phyloP scores from a whole-genome alignment of 1,140 invertebrate species.

The Brachionus sp. region DNA sequence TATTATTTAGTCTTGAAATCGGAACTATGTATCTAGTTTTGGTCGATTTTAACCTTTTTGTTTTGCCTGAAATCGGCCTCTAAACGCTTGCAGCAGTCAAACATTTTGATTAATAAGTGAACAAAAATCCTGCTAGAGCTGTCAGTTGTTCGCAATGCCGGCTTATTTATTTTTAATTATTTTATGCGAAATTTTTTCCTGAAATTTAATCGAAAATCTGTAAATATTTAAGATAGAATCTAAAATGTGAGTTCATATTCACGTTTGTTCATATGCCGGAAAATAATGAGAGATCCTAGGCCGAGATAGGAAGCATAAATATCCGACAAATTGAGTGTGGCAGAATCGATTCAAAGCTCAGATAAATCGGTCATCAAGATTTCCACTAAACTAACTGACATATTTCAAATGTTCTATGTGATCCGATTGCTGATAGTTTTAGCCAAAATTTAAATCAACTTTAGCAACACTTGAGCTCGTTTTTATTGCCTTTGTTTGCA shows the following conservation, averaged over 20 bases:
- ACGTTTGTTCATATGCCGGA: slow-evolving; percentile 37
- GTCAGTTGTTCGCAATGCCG: background rate
- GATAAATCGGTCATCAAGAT: slow-evolving; percentile 7
- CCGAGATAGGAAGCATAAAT: slow-evolving; percentile 15
- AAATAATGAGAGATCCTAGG: background rate
- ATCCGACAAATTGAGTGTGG: slow-evolving; percentile 15
- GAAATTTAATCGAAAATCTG: slow-evolving; percentile 17
- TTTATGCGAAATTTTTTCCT: slow-evolving; percentile 20
- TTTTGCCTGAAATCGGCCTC: background rate
- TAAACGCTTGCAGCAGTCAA: background rate
- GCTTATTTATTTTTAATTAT: slow-evolving; percentile 39
- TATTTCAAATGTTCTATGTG: background rate
- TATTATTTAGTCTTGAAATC: background rate
- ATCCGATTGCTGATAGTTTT: background rate
- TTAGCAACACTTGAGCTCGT: background rate
- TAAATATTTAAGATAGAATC: slow-evolving; percentile 21
- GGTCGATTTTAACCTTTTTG: background rate
- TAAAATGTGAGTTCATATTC: background rate
- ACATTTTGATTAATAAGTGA: slow-evolving; percentile 10
- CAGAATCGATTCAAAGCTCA: background rate
- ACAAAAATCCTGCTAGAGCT: background rate
- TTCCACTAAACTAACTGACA: background rate
- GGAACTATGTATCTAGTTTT: background rate
- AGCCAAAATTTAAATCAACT: background rate
- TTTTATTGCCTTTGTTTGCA: background rate